These are phyloP conservation scores for Sphenopsis melanotis DNA, from an alignment of 2,797 vertebrate genomes.

Conservation along the genomic window DNA sequence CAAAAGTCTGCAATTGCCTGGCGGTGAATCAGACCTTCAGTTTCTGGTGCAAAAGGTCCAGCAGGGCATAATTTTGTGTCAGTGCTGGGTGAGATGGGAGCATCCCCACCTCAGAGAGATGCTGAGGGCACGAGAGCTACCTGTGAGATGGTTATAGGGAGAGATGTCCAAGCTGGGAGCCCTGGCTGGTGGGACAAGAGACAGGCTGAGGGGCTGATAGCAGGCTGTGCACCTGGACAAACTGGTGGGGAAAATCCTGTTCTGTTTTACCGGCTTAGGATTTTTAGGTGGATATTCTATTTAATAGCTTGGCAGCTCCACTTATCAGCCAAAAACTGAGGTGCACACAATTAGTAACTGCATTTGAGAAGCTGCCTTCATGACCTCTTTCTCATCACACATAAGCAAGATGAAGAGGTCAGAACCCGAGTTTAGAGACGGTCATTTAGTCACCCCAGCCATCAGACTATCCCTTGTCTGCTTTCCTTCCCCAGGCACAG, in stretches of 20 bases:
- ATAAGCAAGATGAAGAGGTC: neutral
- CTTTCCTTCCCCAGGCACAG: neutral
- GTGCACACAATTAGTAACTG: rapidly evolving
- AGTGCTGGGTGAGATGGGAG: neutral
- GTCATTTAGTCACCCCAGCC: neutral
- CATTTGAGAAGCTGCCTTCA: neutral
- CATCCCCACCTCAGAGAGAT: neutral
- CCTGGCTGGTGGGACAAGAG: rapidly evolving
- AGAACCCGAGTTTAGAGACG: neutral
- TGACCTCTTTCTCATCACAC: neutral
- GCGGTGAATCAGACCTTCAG: neutral
- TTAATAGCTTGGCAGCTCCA: neutral
- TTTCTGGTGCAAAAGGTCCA: neutral
- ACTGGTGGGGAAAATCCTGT: rapidly evolving
- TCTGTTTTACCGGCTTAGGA: neutral
- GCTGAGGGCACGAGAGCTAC: neutral
- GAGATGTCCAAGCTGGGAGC: neutral
- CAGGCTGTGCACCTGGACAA: neutral
- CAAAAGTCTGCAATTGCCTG: neutral
- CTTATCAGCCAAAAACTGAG: neutral
- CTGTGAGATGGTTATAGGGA: neutral
- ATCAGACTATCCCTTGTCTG: neutral
- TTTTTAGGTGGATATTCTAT: neutral
- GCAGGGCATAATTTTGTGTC: neutral
- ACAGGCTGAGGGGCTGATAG: neutral